Base-by-base conservation (phyloP, 2,113 vertebrate species). In the Solea senegalensis region DNA sequence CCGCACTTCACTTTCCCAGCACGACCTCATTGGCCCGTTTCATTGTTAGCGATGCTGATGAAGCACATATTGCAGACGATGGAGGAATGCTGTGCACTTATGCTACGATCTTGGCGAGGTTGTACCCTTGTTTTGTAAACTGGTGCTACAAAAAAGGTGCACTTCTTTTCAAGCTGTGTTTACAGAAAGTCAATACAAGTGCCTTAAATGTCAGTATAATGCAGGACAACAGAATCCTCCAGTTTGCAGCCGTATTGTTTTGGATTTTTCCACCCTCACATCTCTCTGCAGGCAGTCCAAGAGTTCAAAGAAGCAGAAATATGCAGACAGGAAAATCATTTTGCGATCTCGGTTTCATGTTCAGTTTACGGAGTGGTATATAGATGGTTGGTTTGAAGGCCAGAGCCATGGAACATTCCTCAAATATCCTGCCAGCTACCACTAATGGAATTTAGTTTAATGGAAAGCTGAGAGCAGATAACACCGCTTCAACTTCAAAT, bases 391-490 rank as follows among this genome's bases (percentile, higher is more conserved):
- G 89, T 91, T 92, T 92, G 89, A 92, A 89, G 89, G 83, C 85
- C 72, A 68, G 89, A 88, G 88, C 91, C 88, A 86, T 46, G 84
- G 89, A 91, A 93, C 90, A 92, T 93, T 93, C 90, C 87, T 93
- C 80, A 78, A 85, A 84, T 75, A 76, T 86, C 69, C 88, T 91
- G 93, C 91, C 93, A 93, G 86, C 84, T 84, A 90, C 89, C 89
- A 54, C 89, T 92, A 90, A 92, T 90, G 90, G 90, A 90, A 90
- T 87, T 90, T 77, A 78, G 83, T 87, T 79, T 74, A 88, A 91
- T 80, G 80, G 75, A 75, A 68, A 73, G 64, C 78, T 76, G 78
- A 88, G 86, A 65, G 72, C 44, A 77, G 84, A 88, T 84, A 86
- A 78, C 71, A 83, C 76, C 62, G 66, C 75, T 65, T 50, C 54